Evolutionary conservation across 2,113 vertebrate species (phyloP), one percentile per base, ranked within the genome.

Genomic region (Cisticola juncidis): DNA sequence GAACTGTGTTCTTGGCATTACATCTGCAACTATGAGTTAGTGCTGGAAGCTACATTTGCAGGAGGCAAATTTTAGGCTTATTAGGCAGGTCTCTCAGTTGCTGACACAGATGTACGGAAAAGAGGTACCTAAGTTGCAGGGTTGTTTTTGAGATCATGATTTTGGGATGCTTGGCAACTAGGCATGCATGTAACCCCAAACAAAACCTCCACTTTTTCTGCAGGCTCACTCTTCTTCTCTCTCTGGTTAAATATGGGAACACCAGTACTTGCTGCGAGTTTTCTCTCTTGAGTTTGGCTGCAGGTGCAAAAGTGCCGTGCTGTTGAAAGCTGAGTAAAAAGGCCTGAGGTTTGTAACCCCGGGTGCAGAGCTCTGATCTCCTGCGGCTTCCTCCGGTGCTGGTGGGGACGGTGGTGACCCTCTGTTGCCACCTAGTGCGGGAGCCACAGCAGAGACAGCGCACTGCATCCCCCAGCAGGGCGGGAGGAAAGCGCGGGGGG

Each of bases 361-460:
- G 3, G 18, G 6, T 5, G 40, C 1, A 1, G 4, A 17, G 20
- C 7, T 61, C 9, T 35, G 21, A 11, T 62, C 1, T 0, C 11
- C 47, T 6, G 50, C 4, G 38, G 22, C 38, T 70, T 47, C 33
- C 29, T 29, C 15, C 5, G 35, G n/a, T 7, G 66, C 1, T 4
- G 64, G 28, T 2, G 42, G 35, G 29, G 38, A 9, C 26, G 33
- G 53, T 42, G 80, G 76, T 65, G 86, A 80, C 42, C 45, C 86
- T 81, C 62, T 73, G 51, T 82, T 92, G 93, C 93, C 96, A 97
- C 68, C 93, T 95, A 61, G 85, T 87, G 96, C 79, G 16, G 33
- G 24, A 90, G 66, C 45, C 45, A 13, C 73, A 60, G 17, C 29
- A 42, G 24, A 86, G 26, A 78, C 14, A 18, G 4, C 4, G 1